Base-by-base conservation (phyloP, 1,140 invertebrate genomes). In the Paralvinella palmiformis region DNA sequence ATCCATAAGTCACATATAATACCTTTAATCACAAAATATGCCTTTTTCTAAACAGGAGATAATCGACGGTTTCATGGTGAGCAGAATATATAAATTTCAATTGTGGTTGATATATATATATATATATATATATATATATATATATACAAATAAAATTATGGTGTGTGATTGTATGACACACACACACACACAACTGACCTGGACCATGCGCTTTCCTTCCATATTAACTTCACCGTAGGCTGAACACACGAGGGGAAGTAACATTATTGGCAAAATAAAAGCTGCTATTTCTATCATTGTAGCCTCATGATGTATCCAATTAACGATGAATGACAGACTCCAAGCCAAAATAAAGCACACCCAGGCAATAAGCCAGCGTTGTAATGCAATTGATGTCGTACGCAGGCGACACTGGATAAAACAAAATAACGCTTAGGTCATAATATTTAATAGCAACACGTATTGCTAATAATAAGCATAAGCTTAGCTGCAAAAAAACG, bases 151-250 rank as follows among this genome's bases (percentile, higher is more conserved):
- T 6, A 32, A 15, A 10, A 10, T 57, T 7, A 1, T 33, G 5
- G 1, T 57, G 5, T 2, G 6, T n/a, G 2, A 2, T 31, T 57
- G 10, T 57, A 31, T 13, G 22, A 10, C 13, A 27, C 22, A 13
- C 22, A 27, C 27, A 31, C 6, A 32, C 33, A 13, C 6, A 45
- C 10, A 31, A 64, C 73, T 58, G 29, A 80, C 78, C 71, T 72
- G 72, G 7, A 77, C 55, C 59, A 78, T 64, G n/a, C 78, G 65
- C 45, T 72, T 69, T 15, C 76, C 77, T 68, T 81, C 80, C 67
- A 73, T 71, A 63, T 81, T 81, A 33, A 77, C 79, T 66, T 81
- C 80, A 6, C 78, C 80, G 67, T 76, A 78, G 0, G 78, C 77
- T 10, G 78, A 79, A 17, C 72, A 71, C 48, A 81, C 22, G 1